phyloP scores from a whole-genome alignment of 2,797 vertebrate genomes.

The Pelobates cultripes region DNA sequence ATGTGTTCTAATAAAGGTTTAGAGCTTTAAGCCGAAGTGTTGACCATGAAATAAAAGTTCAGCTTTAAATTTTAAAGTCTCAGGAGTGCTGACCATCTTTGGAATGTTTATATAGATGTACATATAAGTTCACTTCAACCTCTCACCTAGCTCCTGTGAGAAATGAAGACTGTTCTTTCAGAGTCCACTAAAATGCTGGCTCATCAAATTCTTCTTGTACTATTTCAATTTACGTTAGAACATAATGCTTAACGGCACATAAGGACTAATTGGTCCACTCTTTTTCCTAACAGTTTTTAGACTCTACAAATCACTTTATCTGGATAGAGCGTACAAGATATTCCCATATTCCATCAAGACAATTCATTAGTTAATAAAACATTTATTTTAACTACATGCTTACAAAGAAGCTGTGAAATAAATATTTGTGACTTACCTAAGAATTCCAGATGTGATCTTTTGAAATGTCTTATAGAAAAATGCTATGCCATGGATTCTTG shows the following conservation, averaged over 20 bases:
- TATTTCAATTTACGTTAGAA: background rate
- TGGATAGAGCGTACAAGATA: background rate
- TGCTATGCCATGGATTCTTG: no score
- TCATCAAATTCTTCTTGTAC: background rate
- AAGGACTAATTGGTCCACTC: background rate
- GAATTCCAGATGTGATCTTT: no score
- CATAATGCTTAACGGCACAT: background rate
- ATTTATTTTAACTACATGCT: background rate
- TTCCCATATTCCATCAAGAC: background rate
- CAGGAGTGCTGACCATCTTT: no score
- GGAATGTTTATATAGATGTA: no score
- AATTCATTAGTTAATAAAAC: background rate
- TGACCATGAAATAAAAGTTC: no score
- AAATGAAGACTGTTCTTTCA: background rate
- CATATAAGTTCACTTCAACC: background rate
- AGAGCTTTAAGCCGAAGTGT: no score
- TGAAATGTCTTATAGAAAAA: no score
- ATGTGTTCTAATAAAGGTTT: no score
- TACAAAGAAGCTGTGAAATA: background rate
- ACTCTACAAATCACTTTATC: background rate
- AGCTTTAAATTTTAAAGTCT: no score
- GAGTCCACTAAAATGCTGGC: background rate
- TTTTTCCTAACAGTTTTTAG: background rate
- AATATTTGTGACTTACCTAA: no score
- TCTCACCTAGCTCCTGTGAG: background rate